Base-by-base conservation (phyloP, 35 echinoderm and acorn worm species). In the Ophiothrix spiculata region DNA sequence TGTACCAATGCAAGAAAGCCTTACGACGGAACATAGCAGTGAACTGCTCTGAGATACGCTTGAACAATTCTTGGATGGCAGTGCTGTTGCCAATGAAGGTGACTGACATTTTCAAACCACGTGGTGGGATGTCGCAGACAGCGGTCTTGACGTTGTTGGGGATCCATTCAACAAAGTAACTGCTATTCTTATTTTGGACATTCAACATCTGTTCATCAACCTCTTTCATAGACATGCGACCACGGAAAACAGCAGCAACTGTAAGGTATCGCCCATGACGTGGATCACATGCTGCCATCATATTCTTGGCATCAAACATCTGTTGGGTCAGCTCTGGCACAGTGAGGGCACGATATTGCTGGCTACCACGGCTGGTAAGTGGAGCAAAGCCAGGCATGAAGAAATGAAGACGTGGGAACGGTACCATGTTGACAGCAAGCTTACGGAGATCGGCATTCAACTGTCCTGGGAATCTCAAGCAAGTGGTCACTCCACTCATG, bases 1-100 rank as follows among this genome's bases (percentile, higher is more conserved):
- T 93, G 91, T 93, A 93, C 91, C 91, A 93, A 86, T 93, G 91
- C 46, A 93, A 79, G 91, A 93, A 93, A 93, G 91, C 91, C 82
- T 93, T 93, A 69, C 91, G 87, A 75, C 91, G 82, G 87, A 93
- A 90, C 91, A 93, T 93, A 82, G 91, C 91, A 39, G 91, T 93
- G 82, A 93, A 93, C 83, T 93, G 91, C 87, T 93, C 91, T 40
- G 87, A 93, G 86, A 93, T 93, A 25, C 91, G 86, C 81, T 93
- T 93, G 87, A 93, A 93, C 19, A 93, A 77, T 77, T 93, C 91
- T 83, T 93, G 91, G 91, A 93, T 93, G 91, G 91, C 86, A 32
- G 91, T 93, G 91, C 87, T 93, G 87, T 93, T 93, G 39, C 91
- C 91, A 33, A 93, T 89, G 91, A 93, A 93, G 69, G 91, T 93